Base-by-base conservation (phyloP, 2,113 vertebrate species). In the Fregata magnificens region DNA sequence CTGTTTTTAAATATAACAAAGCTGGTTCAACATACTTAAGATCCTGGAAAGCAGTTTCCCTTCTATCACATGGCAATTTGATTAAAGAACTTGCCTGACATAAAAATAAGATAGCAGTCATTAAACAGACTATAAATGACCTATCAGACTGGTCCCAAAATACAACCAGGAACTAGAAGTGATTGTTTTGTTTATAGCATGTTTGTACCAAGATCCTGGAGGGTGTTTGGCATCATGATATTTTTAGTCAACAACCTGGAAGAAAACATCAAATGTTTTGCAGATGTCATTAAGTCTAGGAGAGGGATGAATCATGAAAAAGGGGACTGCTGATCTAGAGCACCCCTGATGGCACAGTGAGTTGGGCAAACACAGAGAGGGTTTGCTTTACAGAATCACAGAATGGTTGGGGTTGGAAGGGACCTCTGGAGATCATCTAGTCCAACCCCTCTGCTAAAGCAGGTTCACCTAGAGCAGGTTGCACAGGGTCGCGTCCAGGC, bases 71-170 rank as follows among this genome's bases (percentile, higher is more conserved):
- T 10, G 22, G 52, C 47, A 85, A 44, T 85, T 91, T 52, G 70
- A 96, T 79, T 93, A 82, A 96, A 94, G 78, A 53, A 85, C 49
- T 91, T 80, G 34, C 70, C 53, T 86, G 81, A 81, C 82, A 82
- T 62, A 76, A 95, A 90, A 95, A 71, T 76, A 93, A 82, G 86
- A 93, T 15, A 90, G 71, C 36, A 53, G 87, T 79, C 73, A 58
- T 87, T 91, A 93, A 94, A 76, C 32, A 76, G 87, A 65, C 53
- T 80, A 77, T 85, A 91, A 95, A 85, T 72, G 52, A 89, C 61
- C 49, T 72, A 56, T 85, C 82, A 61, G 70, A 26, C 70, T 47
- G 17, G 50, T 65, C 66, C 36, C 90, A 93, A 94, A 87, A 85
- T 55, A 89, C 78, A 93, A 16, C 0, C 65, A 78, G 90, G 83